Evolutionary conservation across 2,113 vertebrate species (phyloP).

Genomic region (Ammospiza nelsoni): DNA sequence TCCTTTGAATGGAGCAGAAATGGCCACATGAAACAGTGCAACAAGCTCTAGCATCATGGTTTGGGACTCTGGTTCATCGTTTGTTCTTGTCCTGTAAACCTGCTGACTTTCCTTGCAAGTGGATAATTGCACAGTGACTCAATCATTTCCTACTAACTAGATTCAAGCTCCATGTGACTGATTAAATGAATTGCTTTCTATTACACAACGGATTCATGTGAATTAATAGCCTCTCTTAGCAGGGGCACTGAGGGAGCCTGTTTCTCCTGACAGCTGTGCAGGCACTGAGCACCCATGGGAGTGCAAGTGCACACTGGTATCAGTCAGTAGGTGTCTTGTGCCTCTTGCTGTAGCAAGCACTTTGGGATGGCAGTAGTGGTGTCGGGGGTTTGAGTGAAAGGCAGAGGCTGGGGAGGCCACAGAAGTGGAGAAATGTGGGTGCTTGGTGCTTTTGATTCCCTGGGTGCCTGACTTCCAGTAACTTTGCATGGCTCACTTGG

Average conservation of each 20-base stretch:
- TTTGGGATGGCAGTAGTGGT: neutral
- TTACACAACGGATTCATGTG: neutral
- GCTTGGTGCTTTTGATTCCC: neutral
- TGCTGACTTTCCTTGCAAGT: neutral
- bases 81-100: neutral
- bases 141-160: neutral
- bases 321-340: neutral
- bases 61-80: neutral
- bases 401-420: neutral
- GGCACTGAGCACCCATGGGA: neutral
- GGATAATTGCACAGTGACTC: neutral
- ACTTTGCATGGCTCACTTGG: neutral
- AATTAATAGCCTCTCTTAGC: constrained; percentile 5
- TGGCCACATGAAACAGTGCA: neutral
- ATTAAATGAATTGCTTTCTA: constrained; percentile 18
- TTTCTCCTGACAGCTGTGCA: constrained; percentile 4
- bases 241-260: neutral
- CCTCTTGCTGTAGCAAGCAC: neutral
- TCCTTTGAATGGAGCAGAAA: neutral
- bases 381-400: neutral
- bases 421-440: neutral
- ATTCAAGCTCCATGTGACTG: neutral
- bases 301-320: neutral
- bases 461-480: neutral
- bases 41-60: neutral